These are phyloP conservation scores for Barnardius zonarius DNA, from an alignment of 2,113 vertebrate species.

Conservation along the genomic window DNA sequence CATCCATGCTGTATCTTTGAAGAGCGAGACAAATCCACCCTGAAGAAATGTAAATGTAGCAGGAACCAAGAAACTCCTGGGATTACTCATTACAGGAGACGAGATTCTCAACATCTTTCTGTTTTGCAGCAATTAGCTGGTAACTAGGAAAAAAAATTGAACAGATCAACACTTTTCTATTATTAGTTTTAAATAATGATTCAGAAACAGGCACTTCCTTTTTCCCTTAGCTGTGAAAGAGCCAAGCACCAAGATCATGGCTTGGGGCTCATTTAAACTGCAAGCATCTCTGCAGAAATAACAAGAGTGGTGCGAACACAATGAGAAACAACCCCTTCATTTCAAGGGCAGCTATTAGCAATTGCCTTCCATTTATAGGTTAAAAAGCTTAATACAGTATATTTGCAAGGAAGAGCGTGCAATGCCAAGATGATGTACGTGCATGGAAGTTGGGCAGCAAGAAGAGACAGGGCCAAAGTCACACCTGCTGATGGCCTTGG, in stretches of 20 bases:
- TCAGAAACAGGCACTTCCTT: conserved; percentile 49
- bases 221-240: conserved; percentile 4
- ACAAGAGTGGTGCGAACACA: neutral
- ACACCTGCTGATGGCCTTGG: accelerated
- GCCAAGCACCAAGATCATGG: neutral
- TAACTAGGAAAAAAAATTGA: conserved; percentile 31
- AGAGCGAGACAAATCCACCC: neutral
- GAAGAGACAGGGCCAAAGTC: neutral
- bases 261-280: conserved; percentile 22
- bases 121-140: conserved; percentile 55
- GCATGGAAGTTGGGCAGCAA: neutral
- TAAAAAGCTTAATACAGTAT: neutral
- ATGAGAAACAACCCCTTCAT: neutral
- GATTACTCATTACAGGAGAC: conserved; percentile 46
- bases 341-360: neutral
- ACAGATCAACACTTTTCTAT: conserved; percentile 49
- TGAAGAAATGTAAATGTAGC: conserved; percentile 50
- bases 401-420: neutral
- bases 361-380: conserved; percentile 11
- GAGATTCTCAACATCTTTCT: conserved; percentile 28
- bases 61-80: conserved; percentile 6
- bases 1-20: neutral
- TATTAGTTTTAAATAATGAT: conserved; percentile 62
- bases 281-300: conserved; percentile 15
- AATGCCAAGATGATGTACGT: neutral